Conservation (phyloP, 2,113 vertebrate genomes). For the Thinocorus orbignyianus region DNA sequence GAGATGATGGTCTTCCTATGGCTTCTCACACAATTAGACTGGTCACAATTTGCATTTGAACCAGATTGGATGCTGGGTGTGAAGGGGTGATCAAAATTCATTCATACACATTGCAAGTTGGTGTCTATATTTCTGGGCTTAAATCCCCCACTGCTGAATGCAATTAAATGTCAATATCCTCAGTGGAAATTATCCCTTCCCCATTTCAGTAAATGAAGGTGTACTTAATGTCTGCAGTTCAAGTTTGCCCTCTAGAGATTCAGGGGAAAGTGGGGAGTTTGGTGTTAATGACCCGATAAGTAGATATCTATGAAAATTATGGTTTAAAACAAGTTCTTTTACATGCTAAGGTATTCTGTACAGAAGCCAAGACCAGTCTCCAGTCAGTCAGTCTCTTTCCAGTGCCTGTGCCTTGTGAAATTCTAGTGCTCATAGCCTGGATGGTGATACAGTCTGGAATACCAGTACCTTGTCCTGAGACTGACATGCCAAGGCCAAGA, state of each 20-base stretch:
- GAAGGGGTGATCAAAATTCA: neutral
- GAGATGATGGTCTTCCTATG: neutral
- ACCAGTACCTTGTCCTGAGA: conserved; percentile 82
- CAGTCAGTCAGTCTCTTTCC: neutral
- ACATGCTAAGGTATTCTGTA: neutral
- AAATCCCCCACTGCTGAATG: neutral
- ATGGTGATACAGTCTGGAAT: neutral
- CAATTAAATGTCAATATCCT: neutral
- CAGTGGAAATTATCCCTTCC: neutral
- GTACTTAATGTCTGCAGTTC: neutral
- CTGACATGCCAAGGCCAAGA: conserved; percentile 98
- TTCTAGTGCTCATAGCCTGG: neutral
- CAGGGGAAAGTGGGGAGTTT: neutral
- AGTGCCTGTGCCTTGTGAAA: neutral
- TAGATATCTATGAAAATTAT: neutral
- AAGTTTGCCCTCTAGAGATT: neutral
- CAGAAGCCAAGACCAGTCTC: neutral
- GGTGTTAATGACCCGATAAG: neutral
- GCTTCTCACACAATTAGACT: neutral
- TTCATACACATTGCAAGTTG: neutral
- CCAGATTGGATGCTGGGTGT: neutral
- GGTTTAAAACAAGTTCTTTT: neutral
- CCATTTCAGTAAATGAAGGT: neutral
- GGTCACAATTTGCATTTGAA: neutral
- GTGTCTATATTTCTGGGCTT: neutral